Conservation (phyloP, 53 echinoderm and acorn worm genomes). For the Echinarachnius parma region DNA sequence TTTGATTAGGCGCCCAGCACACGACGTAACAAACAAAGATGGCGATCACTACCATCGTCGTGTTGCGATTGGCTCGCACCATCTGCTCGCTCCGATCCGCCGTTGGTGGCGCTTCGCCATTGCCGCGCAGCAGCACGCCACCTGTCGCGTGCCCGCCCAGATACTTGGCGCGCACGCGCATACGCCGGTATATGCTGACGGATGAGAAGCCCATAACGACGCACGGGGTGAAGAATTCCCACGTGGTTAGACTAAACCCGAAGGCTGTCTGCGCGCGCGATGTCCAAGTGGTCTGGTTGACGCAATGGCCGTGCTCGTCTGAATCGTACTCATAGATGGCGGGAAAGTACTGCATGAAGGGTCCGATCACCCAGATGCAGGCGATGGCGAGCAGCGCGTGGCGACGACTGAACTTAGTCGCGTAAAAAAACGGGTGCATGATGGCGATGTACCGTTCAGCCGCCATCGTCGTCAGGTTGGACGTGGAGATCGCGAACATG, state of each 20-base stretch:
- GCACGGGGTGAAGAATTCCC: conserved; percentile 70
- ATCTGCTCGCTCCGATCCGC: conserved; percentile 11
- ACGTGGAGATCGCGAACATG: conserved; percentile 85
- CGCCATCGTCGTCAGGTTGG: conserved; percentile 75
- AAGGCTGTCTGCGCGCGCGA: conserved; percentile 44
- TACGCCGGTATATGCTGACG: conserved; percentile 49
- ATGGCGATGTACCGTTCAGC: conserved; percentile 81
- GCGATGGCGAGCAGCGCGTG: conserved; percentile 48
- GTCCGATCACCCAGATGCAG: conserved; percentile 65
- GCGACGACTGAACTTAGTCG: conserved; percentile 46
- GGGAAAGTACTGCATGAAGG: conserved; percentile 67
- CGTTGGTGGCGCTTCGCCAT: neutral
- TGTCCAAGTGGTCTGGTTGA: conserved; percentile 41
- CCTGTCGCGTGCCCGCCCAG: neutral
- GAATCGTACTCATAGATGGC: conserved; percentile 69
- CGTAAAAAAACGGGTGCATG: conserved; percentile 61
- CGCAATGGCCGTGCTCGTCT: conserved; percentile 35
- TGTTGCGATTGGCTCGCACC: conserved; percentile 46
- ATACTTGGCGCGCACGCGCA: conserved; percentile 50
- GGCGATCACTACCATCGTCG: conserved; percentile 70
- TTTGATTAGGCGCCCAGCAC: conserved; percentile 90
- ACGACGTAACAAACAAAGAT: conserved; percentile 74
- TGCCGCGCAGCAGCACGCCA: neutral
- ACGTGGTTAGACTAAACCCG: conserved; percentile 53
- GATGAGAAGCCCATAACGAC: conserved; percentile 65